Conservation (phyloP, 2,113 vertebrate genomes). For the Anguilla rostrata region DNA sequence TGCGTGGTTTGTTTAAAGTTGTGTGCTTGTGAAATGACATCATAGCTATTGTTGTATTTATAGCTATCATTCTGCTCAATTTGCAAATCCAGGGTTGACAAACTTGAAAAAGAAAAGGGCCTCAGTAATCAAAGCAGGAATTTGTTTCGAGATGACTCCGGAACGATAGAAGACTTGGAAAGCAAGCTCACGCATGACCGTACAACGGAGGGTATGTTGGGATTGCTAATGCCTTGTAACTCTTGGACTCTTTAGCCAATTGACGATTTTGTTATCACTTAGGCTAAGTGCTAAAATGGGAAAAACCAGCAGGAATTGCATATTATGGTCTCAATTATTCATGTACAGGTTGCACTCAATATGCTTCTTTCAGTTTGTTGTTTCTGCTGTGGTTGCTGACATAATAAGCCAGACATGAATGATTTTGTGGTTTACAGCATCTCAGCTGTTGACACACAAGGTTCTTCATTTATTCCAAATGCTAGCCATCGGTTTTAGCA, state of each 20-base stretch:
- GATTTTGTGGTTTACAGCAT: not conserved
- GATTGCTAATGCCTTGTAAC: not conserved
- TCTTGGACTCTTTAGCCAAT: not conserved
- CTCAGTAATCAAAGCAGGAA: slow-evolving; percentile 71
- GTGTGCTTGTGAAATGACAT: not conserved
- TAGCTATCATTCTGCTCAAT: not conserved
- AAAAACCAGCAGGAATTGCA: no score
- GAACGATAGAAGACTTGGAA: slow-evolving; percentile 75
- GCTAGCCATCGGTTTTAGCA: no score
- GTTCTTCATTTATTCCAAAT: not conserved
- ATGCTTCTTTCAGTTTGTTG: not conserved
- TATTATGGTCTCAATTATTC: no score
- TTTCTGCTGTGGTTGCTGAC: not conserved
- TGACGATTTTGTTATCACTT: no score
- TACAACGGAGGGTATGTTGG: slow-evolving; percentile 77
- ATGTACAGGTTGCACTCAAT: not conserved
- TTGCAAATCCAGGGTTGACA: slow-evolving; percentile 72
- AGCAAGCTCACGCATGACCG: slow-evolving; percentile 67
- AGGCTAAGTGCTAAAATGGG: no score
- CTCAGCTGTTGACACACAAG: not conserved
- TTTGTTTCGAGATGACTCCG: slow-evolving; percentile 68
- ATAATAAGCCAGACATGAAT: not conserved
- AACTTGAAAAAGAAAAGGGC: slow-evolving; percentile 79
- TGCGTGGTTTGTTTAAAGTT: not conserved
- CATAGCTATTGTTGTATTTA: not conserved